Percentiles rank a stretch among this genome's conserved stretches.
Conservation (phyloP, 2,797 vertebrate genomes). For the Tenualosa thibaudeaui region DNA sequence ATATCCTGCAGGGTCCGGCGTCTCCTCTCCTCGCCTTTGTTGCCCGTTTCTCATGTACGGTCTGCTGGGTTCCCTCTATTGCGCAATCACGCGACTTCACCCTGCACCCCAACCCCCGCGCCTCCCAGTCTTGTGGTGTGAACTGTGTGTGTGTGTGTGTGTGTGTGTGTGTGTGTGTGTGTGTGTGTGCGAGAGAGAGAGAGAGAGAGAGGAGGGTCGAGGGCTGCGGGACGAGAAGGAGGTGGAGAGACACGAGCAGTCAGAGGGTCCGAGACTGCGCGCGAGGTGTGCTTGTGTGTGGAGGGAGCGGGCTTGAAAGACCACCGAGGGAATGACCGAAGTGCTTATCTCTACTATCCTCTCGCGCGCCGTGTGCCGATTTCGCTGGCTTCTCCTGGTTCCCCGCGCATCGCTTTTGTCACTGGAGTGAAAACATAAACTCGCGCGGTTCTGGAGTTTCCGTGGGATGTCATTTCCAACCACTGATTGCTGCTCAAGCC, state of each 20-base stretch:
- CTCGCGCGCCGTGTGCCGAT: neutral
- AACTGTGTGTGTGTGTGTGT: neutral
- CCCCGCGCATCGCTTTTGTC: neutral
- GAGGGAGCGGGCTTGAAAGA: neutral
- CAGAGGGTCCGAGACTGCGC: neutral
- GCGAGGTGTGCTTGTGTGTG: neutral
- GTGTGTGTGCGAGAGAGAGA: neutral
- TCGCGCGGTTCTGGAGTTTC: neutral
- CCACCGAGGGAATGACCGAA: neutral
- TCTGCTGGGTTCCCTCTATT: slow-evolving; percentile 4
- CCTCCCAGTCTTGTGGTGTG: neutral
- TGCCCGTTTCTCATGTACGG: neutral
- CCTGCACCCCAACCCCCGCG: neutral
- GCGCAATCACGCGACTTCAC: slow-evolving; percentile 16
- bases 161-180: no score
- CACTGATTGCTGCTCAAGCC: neutral
- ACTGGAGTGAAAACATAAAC: neutral
- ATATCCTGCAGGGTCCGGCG: neutral
- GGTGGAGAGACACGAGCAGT: neutral
- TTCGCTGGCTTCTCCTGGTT: neutral
- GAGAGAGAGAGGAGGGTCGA: neutral
- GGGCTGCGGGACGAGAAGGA: neutral
- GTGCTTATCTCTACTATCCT: neutral
- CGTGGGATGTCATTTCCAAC: neutral
- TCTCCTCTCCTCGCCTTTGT: neutral